Base-by-base conservation (phyloP, 2,888 invertebrate genomes). In the Rotaria socialis region DNA sequence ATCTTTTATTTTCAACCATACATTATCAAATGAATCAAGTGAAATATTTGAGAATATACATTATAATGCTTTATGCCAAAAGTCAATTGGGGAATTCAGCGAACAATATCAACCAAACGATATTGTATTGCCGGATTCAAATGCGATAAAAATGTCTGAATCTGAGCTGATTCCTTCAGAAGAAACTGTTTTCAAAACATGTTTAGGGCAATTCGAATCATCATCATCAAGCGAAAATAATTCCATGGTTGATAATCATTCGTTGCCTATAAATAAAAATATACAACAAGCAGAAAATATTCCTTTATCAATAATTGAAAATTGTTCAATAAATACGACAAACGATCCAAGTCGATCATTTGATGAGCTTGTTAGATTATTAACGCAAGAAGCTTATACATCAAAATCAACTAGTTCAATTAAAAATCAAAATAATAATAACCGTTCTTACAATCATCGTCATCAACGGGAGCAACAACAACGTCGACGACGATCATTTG, bases 291-390 rank as follows among this genome's bases (percentile, higher is more conserved):
- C 35, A 5, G 67, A 67, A 14, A 67, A 41, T 67, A 16, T 19
- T 35, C 35, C 35, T 67, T 7, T 67, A 67, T 5, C 67, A 16
- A 16, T 19, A 35, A 5, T 10, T 11, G 1, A 27, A 35, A 27
- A 67, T 35, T 67, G 35, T 10, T 27, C 27, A 16, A 35, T 4
- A 16, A 14, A 14, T 67, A 35, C 19, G 14, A 6, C 35, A 35
- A 19, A 35, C 19, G 41, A 67, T 67, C 19, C 67, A 16, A 67
- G 35, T 67, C 67, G 41, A 67, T 67, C 35, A 35, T 35, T 35
- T 67, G 67, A 67, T 67, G 67, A 67, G 35, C 35, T 67, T 67
- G 67, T 67, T 67, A 16, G 35, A 35, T 67, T 67, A 27, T 67
- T 67, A 41, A 67, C 67, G 0, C 35, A 67, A 67, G 67, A 67